Evolutionary conservation across 2,888 invertebrate species (phyloP).

Genomic region (Smittia aterrima): DNA sequence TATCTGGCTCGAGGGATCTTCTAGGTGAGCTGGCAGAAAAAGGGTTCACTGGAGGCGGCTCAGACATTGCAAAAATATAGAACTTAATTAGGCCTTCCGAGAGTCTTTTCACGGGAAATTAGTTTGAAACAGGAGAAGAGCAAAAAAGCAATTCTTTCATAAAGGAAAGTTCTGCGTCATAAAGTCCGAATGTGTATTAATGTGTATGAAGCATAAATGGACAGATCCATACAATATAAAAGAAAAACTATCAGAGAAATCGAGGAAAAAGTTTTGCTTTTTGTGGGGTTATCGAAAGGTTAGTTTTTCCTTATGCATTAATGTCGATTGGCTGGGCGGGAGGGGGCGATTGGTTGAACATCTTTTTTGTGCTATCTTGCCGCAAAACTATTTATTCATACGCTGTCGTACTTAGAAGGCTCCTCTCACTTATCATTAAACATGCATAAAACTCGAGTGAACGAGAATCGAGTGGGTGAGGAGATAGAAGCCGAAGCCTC

Average conservation of each 20-base stretch:
- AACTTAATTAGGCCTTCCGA: constrained; percentile 27
- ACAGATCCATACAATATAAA: background rate
- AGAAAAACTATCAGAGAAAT: background rate
- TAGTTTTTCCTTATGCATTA: background rate
- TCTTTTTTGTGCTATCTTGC: background rate
- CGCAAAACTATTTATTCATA: no score
- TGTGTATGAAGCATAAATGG: background rate
- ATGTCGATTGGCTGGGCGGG: background rate
- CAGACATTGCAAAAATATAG: constrained; percentile 17
- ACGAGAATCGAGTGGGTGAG: background rate
- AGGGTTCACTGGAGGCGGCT: background rate
- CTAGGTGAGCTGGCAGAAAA: constrained; percentile 13
- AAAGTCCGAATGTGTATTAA: constrained; percentile 20
- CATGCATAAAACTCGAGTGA: background rate
- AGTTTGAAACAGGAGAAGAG: background rate
- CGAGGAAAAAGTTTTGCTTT: background rate
- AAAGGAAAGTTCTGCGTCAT: constrained; percentile 31
- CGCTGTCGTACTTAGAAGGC: no score
- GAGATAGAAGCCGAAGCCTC: background rate
- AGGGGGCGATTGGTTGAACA: background rate
- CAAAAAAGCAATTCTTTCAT: background rate
- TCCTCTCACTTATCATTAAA: background rate
- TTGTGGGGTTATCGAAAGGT: constrained; percentile 14
- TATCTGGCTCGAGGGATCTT: background rate
- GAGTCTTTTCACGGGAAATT: constrained; percentile 27